Evolutionary conservation across 2,888 invertebrate genomes (phyloP).

Genomic region (Hirtodrosophila cameraria): DNA sequence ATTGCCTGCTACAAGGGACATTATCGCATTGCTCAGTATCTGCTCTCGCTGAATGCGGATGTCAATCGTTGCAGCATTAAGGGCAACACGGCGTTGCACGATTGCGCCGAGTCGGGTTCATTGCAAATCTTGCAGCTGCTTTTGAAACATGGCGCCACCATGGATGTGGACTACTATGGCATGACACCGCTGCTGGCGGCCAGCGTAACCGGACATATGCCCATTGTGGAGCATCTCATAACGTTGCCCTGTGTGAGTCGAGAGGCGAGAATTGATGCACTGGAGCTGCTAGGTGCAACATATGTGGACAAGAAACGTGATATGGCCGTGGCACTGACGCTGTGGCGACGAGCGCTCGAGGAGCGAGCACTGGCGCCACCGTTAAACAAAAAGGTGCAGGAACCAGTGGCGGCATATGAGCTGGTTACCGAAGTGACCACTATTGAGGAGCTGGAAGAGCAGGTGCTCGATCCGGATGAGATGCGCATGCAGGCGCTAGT

Average conservation of each 20-base stretch:
- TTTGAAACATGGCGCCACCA: slow-evolving; percentile 93
- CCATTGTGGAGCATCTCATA: slow-evolving; percentile 96
- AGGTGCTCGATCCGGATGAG: slow-evolving; percentile 96
- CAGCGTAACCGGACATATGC: slow-evolving; percentile 95
- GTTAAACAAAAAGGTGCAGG: slow-evolving; percentile 90
- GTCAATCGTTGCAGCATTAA: slow-evolving; percentile 96
- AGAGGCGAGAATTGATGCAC: slow-evolving; percentile 93
- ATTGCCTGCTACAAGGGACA: slow-evolving; percentile 99
- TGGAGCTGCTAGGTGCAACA: slow-evolving; percentile 96
- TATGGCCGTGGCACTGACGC: slow-evolving; percentile 93
- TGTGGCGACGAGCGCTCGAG: slow-evolving; percentile 96
- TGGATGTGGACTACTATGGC: slow-evolving; percentile 97
- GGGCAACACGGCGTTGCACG: slow-evolving; percentile 97
- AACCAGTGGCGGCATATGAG: slow-evolving; percentile 94
- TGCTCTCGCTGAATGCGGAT: slow-evolving; percentile 93
- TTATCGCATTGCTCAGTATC: slow-evolving; percentile 94
- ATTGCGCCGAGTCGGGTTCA: slow-evolving; percentile 98
- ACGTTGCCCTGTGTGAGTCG: slow-evolving; percentile 89
- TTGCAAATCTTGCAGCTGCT: slow-evolving; percentile 95
- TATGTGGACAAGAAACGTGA: slow-evolving; percentile 98
- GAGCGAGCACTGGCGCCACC: slow-evolving; percentile 89
- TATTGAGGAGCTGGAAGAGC: slow-evolving; percentile 91
- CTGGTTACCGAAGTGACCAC: slow-evolving; percentile 92
- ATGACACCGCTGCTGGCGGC: slow-evolving; percentile 98
- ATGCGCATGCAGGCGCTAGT: slow-evolving; percentile 98